Percentiles rank a stretch among this genome's conserved stretches.
Evolutionary conservation across 2,888 invertebrate genomes (phyloP).

Genomic region (Sepiola atlantica): DNA sequence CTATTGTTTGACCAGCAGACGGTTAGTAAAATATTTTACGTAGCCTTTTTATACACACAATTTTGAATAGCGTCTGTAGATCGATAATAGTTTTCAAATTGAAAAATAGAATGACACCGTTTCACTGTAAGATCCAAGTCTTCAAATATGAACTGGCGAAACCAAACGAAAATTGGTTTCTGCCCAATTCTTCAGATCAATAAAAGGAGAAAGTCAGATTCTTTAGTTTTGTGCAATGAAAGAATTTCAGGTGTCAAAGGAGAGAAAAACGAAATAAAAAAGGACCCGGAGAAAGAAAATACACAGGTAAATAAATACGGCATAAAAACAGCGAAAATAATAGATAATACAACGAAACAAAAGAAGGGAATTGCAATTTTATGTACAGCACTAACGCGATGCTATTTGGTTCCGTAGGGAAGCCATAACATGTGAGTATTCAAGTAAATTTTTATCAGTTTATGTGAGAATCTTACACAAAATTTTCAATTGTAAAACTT

Average conservation of each 20-base stretch:
- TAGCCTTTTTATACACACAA: neutral
- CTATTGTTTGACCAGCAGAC: neutral
- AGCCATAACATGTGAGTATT: too few relatives aligned
- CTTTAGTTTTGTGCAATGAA: neutral
- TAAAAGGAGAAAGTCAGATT: neutral
- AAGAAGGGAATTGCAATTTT: too few relatives aligned
- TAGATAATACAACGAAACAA: too few relatives aligned
- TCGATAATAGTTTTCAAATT: neutral
- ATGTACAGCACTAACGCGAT: too few relatives aligned
- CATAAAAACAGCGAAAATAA: too few relatives aligned
- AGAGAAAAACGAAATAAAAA: neutral
- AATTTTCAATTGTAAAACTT: too few relatives aligned
- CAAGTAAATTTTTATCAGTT: too few relatives aligned
- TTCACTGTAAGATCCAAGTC: neutral
- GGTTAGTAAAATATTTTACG: neutral
- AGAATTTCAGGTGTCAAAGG: neutral
- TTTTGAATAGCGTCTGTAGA: neutral
- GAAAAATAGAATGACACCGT: neutral
- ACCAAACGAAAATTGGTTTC: neutral
- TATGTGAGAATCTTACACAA: too few relatives aligned
- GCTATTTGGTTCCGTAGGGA: too few relatives aligned
- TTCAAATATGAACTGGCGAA: neutral
- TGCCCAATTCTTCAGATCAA: neutral
- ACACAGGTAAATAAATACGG: too few relatives aligned
- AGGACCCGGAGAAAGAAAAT: neutral